These are phyloP conservation scores for Archocentrus centrarchus DNA, from an alignment of 2,113 vertebrate genomes.

Conservation along the genomic window DNA sequence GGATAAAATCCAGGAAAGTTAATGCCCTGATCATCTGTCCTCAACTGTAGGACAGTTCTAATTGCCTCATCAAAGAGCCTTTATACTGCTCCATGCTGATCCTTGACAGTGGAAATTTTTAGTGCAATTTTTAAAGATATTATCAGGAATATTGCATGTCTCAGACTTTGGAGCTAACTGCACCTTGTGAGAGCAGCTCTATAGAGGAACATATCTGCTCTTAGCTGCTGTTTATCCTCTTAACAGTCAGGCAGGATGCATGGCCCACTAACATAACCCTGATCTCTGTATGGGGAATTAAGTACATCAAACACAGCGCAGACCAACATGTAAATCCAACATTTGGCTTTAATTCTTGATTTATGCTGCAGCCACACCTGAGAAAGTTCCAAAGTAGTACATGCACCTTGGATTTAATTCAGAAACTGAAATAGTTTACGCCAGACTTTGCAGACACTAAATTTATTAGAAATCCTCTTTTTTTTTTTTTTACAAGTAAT, in stretches of 20 bases:
- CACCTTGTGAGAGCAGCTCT: neutral
- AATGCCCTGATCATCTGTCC: conserved; percentile 17
- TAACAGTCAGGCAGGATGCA: conserved; percentile 17
- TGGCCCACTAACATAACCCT: neutral
- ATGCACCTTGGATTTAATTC: neutral
- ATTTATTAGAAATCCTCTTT: neutral
- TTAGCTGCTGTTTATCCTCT: conserved; percentile 30
- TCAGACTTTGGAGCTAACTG: neutral
- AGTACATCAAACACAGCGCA: neutral
- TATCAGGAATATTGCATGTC: neutral
- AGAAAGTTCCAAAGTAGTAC: neutral
- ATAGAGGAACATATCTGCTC: neutral
- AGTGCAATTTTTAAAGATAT: neutral
- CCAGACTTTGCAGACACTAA: neutral
- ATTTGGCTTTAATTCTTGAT: neutral
- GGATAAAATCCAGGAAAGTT: conserved; percentile 12
- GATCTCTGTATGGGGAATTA: neutral
- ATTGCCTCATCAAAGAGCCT: conserved; percentile 13
- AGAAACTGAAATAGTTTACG: neutral
- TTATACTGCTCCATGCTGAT: neutral
- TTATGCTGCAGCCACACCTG: too few species aligned
- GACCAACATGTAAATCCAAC: neutral
- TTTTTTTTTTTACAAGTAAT: neutral
- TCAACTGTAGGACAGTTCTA: conserved; percentile 18
- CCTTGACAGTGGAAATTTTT: neutral